Evolutionary conservation across 2,888 invertebrate genomes (phyloP).

Genomic region (Drosophila neotestacea): DNA sequence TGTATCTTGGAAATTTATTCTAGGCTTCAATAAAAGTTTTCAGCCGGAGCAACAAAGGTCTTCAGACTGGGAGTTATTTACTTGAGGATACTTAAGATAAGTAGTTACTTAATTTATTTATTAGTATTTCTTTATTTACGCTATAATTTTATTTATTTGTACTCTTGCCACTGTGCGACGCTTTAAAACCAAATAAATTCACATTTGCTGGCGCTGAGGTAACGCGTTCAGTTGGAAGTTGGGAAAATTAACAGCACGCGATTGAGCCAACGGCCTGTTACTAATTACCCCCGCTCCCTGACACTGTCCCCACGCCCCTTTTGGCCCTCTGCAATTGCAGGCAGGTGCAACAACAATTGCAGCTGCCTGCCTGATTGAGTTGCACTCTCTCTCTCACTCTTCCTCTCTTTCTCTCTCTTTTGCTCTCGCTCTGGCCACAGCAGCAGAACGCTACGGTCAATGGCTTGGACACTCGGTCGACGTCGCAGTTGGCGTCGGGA

Average conservation of each 20-base stretch:
- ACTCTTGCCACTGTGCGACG: background rate
- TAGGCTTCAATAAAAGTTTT: too few relatives aligned
- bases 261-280: constrained; percentile 74
- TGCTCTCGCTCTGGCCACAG: constrained; percentile 4
- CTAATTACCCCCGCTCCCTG: constrained; percentile 62
- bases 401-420: background rate
- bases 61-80: too few relatives aligned
- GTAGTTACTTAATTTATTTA: too few relatives aligned
- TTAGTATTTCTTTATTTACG: too few relatives aligned
- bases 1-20: too few relatives aligned
- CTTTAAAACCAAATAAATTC: constrained; percentile 60
- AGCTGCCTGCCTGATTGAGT: constrained; percentile 73
- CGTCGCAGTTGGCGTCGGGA: constrained; percentile 18
- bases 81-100: too few relatives aligned
- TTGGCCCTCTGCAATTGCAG: constrained; percentile 53
- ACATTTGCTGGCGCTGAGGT: constrained; percentile 45
- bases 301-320: constrained; percentile 22
- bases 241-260: constrained; percentile 71
- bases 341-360: constrained; percentile 62
- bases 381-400: constrained; percentile 31
- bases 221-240: constrained; percentile 69
- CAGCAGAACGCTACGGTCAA: constrained; percentile 65
- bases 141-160: too few relatives aligned
- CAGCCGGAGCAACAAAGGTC: too few relatives aligned
- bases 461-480: constrained; percentile 44